phyloP scores from a whole-genome alignment of 2,797 vertebrate genomes.

The Vultur gryphus region DNA sequence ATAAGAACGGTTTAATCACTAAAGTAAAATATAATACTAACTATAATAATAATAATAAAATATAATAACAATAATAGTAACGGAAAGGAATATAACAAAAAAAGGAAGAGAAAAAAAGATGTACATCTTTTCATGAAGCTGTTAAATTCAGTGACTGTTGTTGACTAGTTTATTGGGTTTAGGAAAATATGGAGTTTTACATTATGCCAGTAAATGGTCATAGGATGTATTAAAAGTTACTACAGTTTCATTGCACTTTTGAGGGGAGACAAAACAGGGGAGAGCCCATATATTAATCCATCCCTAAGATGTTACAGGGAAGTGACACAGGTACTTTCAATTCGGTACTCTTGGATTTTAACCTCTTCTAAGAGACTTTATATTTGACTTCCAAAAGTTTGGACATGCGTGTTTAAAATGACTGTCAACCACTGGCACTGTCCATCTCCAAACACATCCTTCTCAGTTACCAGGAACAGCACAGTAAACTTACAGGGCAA shows the following conservation, averaged over 20 bases:
- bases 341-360: not conserved
- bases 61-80: too few relatives aligned
- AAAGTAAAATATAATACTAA: too few relatives aligned
- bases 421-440: fast-evolving
- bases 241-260: not conserved
- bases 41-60: too few relatives aligned
- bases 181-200: not conserved
- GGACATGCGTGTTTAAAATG: fast-evolving
- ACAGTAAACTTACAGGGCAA: not conserved
- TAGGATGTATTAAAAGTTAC: not conserved
- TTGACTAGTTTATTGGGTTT: not conserved
- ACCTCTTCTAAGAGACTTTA: not conserved
- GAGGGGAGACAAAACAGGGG: not conserved
- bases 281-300: not conserved
- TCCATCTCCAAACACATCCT: not conserved
- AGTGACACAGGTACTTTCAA: fast-evolving
- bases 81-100: too few relatives aligned
- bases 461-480: not conserved
- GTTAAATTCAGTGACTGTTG: not conserved
- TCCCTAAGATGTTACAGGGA: not conserved
- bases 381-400: not conserved
- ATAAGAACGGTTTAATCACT: too few relatives aligned
- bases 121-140: not conserved
- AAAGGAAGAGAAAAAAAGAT: not conserved
- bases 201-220: not conserved